Evolutionary conservation across 2,888 invertebrate genomes (phyloP).

Genomic region (Hybos culiciformis): DNA sequence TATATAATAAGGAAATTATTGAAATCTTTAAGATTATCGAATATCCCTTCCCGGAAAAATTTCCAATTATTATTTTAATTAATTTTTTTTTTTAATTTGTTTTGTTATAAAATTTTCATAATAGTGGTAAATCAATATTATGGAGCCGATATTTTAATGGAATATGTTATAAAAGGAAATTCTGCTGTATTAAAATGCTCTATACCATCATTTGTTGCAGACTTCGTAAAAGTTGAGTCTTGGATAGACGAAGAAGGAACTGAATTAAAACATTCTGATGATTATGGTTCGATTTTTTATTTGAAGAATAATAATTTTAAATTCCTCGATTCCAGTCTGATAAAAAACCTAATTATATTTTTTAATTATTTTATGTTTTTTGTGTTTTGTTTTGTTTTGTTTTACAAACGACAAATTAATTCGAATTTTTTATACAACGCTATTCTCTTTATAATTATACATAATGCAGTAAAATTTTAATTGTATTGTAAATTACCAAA

Average conservation of each 20-base stretch:
- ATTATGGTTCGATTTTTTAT: constrained; percentile 35
- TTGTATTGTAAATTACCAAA: too few relatives aligned
- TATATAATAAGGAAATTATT: neutral
- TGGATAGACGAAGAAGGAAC: constrained; percentile 49
- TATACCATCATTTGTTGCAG: constrained; percentile 60
- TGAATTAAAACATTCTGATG: constrained; percentile 26
- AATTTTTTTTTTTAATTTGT: constrained; percentile 4
- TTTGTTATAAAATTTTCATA: constrained; percentile 3
- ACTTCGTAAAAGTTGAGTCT: constrained; percentile 55
- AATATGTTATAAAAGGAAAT: constrained; percentile 61
- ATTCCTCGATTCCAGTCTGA: too few relatives aligned
- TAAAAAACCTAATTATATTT: too few relatives aligned
- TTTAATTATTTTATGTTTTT: too few relatives aligned
- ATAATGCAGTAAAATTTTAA: too few relatives aligned
- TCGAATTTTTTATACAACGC: too few relatives aligned
- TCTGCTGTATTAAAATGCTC: constrained; percentile 58
- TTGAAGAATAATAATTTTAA: too few relatives aligned
- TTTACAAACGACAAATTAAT: too few relatives aligned
- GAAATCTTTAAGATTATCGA: neutral
- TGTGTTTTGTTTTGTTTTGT: too few relatives aligned
- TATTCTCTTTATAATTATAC: too few relatives aligned
- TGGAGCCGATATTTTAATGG: constrained; percentile 56
- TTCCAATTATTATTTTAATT: constrained; percentile 4
- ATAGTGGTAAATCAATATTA: constrained; percentile 61
- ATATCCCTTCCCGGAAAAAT: too few relatives aligned